Evolutionary conservation across 2,113 vertebrate species (phyloP), one percentile per base, ranked within the genome.

Genomic region (Hylia prasina): DNA sequence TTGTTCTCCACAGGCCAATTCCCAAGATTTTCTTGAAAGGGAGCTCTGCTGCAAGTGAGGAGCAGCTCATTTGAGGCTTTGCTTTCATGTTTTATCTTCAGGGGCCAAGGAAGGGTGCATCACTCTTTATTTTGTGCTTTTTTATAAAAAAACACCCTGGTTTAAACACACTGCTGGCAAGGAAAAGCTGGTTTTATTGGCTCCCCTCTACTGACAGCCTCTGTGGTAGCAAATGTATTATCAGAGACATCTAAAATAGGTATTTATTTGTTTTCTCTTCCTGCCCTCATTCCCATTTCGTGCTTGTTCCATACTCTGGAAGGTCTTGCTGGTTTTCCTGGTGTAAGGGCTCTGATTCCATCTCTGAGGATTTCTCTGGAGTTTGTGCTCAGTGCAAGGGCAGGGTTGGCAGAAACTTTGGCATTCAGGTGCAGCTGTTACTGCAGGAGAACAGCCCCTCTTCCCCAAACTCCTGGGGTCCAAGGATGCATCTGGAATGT

Each of bases 401-500:
- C 35, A 76, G 50, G 57, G 20, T 3, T 82, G 50, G 53, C 16
- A 82, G 54, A 54, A 50, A 27, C 17, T 66, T 63, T 37, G 40
- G 50, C 39, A 28, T 13, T 81, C 8, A 0, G 1, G 0, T 5
- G 25, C 30, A 39, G 27, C 33, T 57, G 3, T 7, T 10, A 3
- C 2, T 73, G 33, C 42, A 60, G 39, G 31, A 45, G 63, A 12
- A 25, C 39, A 63, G 33, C 33, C 54, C 6, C 2, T 23, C 45
- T 47, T 23, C 45, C 45, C 45, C 45, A 47, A 23, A 47, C 45
- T 23, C 6, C 45, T 50, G 24, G 48, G 7, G 24, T 15, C 8
- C 14, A 25, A n/a, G n/a, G n/a, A n/a, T n/a, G 28, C 21, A 24
- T 30, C 51, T 58, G 76, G 17, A 54, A 30, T 27, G 13, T 30